These are phyloP conservation scores for Drosophila funebris DNA, from an alignment of 1,140 invertebrate genomes.

Conservation along the genomic window DNA sequence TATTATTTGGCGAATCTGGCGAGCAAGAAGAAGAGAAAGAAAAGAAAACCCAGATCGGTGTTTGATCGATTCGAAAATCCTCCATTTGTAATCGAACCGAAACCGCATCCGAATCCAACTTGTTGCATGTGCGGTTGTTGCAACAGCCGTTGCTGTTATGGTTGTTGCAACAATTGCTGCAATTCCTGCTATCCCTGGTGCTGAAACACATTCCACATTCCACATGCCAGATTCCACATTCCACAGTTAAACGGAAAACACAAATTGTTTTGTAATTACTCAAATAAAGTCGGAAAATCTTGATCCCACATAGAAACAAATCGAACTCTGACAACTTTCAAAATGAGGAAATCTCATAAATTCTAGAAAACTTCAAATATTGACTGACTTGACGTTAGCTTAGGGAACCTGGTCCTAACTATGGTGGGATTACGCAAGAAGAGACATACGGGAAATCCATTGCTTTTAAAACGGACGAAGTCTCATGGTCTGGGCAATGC, in stretches of 20 bases:
- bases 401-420: neutral
- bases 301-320: neutral
- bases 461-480: slow-evolving; percentile 9
- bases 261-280: neutral
- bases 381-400: neutral
- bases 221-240: too few species aligned
- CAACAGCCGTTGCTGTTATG: neutral
- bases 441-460: slow-evolving; percentile 27
- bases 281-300: neutral
- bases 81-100: slow-evolving; percentile 47
- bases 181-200: slow-evolving; percentile 15
- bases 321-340: neutral
- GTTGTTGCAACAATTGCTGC: neutral
- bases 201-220: too few species aligned
- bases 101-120: slow-evolving; percentile 17
- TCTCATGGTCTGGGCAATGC: neutral
- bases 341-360: neutral
- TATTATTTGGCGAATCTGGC: slow-evolving; percentile 15
- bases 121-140: neutral
- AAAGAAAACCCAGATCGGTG: neutral
- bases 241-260: neutral
- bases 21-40: slow-evolving; percentile 14
- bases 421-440: slow-evolving; percentile 38
- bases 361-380: neutral
- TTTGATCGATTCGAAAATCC: slow-evolving; percentile 52